Conservation (phyloP, 2,113 vertebrate species). For the Hippocampus abdominalis region DNA sequence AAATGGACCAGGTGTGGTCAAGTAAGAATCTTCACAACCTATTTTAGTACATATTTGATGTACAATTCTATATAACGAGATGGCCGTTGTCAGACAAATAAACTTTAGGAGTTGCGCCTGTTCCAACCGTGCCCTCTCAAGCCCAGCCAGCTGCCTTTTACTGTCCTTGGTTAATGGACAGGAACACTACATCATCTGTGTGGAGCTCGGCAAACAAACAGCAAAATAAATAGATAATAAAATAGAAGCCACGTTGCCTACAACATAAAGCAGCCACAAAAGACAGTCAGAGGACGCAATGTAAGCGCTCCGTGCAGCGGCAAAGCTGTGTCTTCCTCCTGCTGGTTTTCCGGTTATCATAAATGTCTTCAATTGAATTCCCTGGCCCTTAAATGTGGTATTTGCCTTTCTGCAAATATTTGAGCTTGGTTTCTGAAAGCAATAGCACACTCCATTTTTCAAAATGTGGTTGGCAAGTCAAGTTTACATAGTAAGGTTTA, state of each 20-base stretch:
- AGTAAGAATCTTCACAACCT: neutral
- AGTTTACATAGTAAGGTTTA: neutral
- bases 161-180: constrained; percentile 53
- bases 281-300: constrained; percentile 17
- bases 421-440: constrained; percentile 23
- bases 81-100: constrained; percentile 25
- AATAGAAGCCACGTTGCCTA: constrained; percentile 18
- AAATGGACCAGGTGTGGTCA: neutral
- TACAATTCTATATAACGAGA: constrained; percentile 7
- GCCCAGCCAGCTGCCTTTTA: constrained; percentile 39
- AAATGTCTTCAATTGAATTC: constrained; percentile 3
- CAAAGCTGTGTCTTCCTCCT: neutral
- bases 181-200: constrained; percentile 52
- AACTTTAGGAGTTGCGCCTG: constrained; percentile 13
- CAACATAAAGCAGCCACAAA: constrained; percentile 20
- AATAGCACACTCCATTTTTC: constrained; percentile 1
- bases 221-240: constrained; percentile 37
- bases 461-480: neutral
- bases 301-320: neutral
- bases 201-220: constrained; percentile 33
- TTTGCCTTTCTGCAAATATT: constrained; percentile 48
- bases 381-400: constrained; percentile 19
- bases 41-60: neutral
- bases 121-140: constrained; percentile 24
- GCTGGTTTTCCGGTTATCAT: neutral